Evolutionary conservation across 2,113 vertebrate genomes (phyloP).

Genomic region (Mystacornis crossleyi): DNA sequence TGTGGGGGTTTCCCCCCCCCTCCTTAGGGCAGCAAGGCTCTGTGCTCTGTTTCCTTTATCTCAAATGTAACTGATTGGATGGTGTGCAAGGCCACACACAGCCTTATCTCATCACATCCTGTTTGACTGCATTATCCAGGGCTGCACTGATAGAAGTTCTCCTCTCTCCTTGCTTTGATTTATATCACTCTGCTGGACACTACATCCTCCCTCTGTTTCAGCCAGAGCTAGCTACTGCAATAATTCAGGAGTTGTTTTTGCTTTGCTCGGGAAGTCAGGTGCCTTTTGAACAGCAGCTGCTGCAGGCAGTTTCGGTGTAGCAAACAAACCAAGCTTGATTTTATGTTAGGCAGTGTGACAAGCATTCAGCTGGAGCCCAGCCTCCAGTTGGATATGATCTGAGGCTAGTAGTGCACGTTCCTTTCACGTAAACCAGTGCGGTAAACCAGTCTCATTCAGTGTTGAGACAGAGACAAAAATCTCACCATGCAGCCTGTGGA

Average conservation of each 20-base stretch:
- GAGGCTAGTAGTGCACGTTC: neutral
- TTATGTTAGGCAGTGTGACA: neutral
- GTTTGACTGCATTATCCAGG: neutral
- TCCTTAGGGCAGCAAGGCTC: neutral
- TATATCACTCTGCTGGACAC: neutral
- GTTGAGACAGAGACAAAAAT: neutral
- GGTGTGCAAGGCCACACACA: conserved; percentile 1
- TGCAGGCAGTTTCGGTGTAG: neutral
- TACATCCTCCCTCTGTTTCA: conserved; percentile 22
- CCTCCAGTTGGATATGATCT: neutral
- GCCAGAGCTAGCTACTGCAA: neutral
- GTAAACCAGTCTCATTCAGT: neutral
- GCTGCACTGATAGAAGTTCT: neutral
- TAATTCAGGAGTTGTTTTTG: conserved; percentile 1
- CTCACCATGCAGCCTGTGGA: neutral
- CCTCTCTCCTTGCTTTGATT: conserved; percentile 10
- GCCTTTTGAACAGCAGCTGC: conserved; percentile 6
- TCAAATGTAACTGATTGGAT: neutral
- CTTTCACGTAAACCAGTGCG: neutral
- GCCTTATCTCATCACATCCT: conserved; percentile 34
- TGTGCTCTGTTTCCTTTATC: neutral
- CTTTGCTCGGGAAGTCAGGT: conserved; percentile 32
- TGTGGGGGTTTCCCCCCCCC: neutral
- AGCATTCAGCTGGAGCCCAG: neutral
- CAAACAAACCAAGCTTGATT: neutral